A percentile compares a stretch with the other conserved stretches of the same genome.
Conservation (phyloP, 2,113 vertebrate species). For the Solea senegalensis region DNA sequence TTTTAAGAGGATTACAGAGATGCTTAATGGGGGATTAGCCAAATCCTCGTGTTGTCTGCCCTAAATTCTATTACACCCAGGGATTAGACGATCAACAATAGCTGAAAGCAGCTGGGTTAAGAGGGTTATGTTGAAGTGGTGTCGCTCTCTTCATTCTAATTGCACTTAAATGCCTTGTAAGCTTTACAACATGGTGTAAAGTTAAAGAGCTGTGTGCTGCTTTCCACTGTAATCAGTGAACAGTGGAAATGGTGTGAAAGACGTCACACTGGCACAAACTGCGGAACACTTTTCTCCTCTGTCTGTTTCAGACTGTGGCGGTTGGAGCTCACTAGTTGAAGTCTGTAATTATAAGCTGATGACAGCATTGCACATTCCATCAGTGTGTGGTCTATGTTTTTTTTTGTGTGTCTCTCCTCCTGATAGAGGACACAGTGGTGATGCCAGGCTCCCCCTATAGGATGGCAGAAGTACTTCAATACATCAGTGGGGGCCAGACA, state of each 20-base stretch:
- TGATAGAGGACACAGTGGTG: slow-evolving; percentile 51
- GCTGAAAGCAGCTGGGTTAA: slow-evolving; percentile 44
- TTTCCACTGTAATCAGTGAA: slow-evolving; percentile 20
- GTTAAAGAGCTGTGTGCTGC: slow-evolving; percentile 19
- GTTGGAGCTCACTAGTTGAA: slow-evolving; percentile 46
- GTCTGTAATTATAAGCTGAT: slow-evolving; percentile 68
- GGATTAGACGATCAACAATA: slow-evolving; percentile 54
- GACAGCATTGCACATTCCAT: slow-evolving; percentile 59
- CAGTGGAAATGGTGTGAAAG: slow-evolving; percentile 19
- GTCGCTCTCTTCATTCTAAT: slow-evolving; percentile 42
- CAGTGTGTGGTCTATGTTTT: slow-evolving; percentile 62
- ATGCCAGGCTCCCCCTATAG: slow-evolving; percentile 82
- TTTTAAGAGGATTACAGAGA: slow-evolving; percentile 73
- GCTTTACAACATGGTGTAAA: slow-evolving; percentile 50
- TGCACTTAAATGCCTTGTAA: slow-evolving; percentile 42
- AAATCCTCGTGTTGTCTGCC: slow-evolving; percentile 69
- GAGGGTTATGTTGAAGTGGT: slow-evolving; percentile 29
- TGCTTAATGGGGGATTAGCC: slow-evolving; percentile 72
- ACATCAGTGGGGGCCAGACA: slow-evolving; percentile 16
- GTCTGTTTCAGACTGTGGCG: slow-evolving; percentile 23
- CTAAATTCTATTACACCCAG: slow-evolving; percentile 47
- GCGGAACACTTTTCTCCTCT: slow-evolving; percentile 14
- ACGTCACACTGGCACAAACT: slow-evolving; percentile 33
- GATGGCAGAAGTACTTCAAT: slow-evolving; percentile 61
- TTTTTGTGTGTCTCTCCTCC: slow-evolving; percentile 10